These are phyloP conservation scores for Alcedo atthis DNA, from an alignment of 2,797 vertebrate genomes.

Conservation along the genomic window DNA sequence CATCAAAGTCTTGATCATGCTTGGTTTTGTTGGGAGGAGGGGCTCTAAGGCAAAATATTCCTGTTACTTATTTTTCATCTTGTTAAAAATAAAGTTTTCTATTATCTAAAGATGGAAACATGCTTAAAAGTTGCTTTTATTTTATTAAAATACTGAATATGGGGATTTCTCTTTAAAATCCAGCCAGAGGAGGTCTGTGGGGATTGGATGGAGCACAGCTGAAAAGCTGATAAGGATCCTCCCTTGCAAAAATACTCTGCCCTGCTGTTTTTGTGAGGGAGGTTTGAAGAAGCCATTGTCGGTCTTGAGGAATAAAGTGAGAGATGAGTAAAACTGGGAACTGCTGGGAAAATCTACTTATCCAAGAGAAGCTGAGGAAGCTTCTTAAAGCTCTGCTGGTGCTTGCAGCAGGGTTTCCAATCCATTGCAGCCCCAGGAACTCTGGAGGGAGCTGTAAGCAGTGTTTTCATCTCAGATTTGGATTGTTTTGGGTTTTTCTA, in stretches of 20 bases:
- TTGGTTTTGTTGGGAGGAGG: not conserved
- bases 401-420: not conserved
- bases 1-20: not conserved
- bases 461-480: not conserved
- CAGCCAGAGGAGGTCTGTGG: not conserved
- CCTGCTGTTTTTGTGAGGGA: too few species aligned
- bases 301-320: not conserved
- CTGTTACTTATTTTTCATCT: not conserved
- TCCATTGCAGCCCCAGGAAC: not conserved
- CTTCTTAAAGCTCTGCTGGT: not conserved
- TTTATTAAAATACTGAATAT: not conserved
- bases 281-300: accelerated
- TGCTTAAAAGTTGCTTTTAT: not conserved
- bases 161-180: not conserved
- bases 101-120: not conserved
- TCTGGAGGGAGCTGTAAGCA: not conserved
- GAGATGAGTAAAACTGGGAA: not conserved
- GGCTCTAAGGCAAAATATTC: not conserved
- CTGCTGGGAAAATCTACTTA: not conserved
- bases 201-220: not conserved
- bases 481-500: not conserved
- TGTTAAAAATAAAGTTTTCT: not conserved
- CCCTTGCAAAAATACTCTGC: accelerated
- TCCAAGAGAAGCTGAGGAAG: not conserved
- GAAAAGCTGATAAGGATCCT: not conserved